Conservation (phyloP, 2,888 invertebrate species). For the Choristoneura rosaceana region DNA sequence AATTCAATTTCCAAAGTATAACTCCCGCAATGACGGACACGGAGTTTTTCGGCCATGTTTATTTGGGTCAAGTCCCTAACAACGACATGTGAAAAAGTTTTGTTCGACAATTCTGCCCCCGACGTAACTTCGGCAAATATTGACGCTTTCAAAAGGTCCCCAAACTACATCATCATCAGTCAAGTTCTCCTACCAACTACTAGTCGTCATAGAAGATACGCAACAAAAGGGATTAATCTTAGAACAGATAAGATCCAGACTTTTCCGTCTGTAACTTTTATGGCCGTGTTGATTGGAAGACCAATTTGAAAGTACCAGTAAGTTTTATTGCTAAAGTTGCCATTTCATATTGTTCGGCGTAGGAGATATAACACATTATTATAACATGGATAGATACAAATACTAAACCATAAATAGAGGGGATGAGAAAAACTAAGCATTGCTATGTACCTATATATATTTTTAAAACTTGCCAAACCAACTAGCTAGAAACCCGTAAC, state of each 20-base stretch:
- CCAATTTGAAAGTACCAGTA: background rate
- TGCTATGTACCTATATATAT: too few species aligned
- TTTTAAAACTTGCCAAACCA: too few species aligned
- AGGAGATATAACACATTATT: background rate
- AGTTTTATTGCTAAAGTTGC: conserved; percentile 1
- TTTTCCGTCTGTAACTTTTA: conserved; percentile 1
- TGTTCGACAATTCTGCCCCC: conserved; percentile 56
- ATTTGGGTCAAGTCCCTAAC: conserved; percentile 70
- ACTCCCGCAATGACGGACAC: conserved; percentile 59
- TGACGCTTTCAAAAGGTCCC: conserved; percentile 46
- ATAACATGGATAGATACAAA: background rate
- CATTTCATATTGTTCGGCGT: background rate
- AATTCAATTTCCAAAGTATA: conserved; percentile 72
- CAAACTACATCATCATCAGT: conserved; percentile 47
- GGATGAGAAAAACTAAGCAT: background rate
- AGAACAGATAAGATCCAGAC: conserved; percentile 15
- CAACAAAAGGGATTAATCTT: conserved; percentile 5
- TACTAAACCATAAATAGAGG: too few species aligned
- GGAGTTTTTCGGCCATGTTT: conserved; percentile 72
- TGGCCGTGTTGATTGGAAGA: background rate
- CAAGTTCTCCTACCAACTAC: conserved; percentile 20
- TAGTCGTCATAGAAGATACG: conserved; percentile 13
- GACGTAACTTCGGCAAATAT: conserved; percentile 57
- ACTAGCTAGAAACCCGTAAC: too few species aligned
- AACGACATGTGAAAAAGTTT: conserved; percentile 72